Evolutionary conservation across 2,888 invertebrate genomes (phyloP), one percentile per base, ranked within the genome.

Genomic region (Diploptera punctata): DNA sequence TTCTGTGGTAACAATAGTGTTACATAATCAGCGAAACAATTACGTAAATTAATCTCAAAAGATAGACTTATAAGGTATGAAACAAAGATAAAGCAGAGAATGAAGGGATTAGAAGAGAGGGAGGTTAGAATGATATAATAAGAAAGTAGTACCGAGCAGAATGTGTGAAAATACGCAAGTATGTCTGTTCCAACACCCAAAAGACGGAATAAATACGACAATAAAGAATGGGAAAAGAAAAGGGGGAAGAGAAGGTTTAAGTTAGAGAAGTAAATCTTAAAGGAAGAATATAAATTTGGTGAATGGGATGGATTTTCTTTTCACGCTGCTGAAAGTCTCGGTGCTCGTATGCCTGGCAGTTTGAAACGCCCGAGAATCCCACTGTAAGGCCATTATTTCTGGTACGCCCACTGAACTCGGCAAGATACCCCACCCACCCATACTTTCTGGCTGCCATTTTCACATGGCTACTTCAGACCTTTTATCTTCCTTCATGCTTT

Each of bases 201-300:
- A 67, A 69, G 69, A 69, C 54, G 44, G 69, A 69, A 69, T 69
- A 69, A 69, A 69, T 69, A 69, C 69, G 69, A 69, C 69, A 69
- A 54, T 69, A 69, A 69, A 69, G 57, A 69, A 69, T 69, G 69
- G 33, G 69, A 29, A 57, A 60, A 60, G 54, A 54, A 44, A 69
- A 38, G 44, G 52, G 29, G 31, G 69, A 29, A 43, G 57, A 60
- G 69, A 60, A 47, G 69, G 69, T 69, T 68, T 68, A 68, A 68
- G 68, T 68, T 68, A 31, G 68, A 19, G 31, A 54, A 52, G 68
- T 68, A 68, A 68, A 68, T 68, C 69, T 57, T 57, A 44, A 57
- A 57, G 44, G 69, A 44, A 69, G 69, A 69, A 69, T 69, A 69
- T 69, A 69, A 69, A 69, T 69, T 69, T 69, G 43, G 57, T 69